Conservation (phyloP, 2,888 invertebrate genomes). For the Zhuqinia jingwanae region DNA sequence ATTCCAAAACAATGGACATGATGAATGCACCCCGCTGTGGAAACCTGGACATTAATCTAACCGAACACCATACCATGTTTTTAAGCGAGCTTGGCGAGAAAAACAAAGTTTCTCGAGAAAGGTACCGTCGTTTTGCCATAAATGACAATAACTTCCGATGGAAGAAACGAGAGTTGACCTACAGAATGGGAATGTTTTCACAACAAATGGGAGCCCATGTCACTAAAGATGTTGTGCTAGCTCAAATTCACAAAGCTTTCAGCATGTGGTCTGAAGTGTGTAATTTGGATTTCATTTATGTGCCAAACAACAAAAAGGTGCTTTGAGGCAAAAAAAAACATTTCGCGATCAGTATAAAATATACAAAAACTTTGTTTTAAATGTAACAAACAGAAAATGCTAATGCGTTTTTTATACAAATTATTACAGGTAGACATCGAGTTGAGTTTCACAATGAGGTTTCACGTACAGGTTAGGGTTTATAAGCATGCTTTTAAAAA, state of each 20-base stretch:
- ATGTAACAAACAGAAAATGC: too few relatives aligned
- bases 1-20: constrained; percentile 75
- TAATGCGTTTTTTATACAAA: not conserved
- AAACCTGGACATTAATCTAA: constrained; percentile 72
- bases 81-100: constrained; percentile 15
- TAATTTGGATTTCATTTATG: constrained; percentile 72
- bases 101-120: not conserved
- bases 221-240: constrained; percentile 50
- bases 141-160: constrained; percentile 56
- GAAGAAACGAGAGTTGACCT: constrained; percentile 73
- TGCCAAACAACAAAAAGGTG: constrained; percentile 57
- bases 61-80: constrained; percentile 57
- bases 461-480: constrained; percentile 80
- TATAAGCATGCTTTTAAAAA: too few relatives aligned
- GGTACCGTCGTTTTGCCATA: constrained; percentile 69
- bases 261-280: constrained; percentile 71
- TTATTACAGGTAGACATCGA: constrained; percentile 80
- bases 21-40: constrained; percentile 78
- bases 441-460: constrained; percentile 79
- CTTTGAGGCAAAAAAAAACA: not conserved
- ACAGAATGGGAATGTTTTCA: constrained; percentile 72
- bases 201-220: constrained; percentile 63
- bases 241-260: constrained; percentile 72
- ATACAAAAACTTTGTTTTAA: too few relatives aligned
- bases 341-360: not conserved